These are phyloP conservation scores for Bembecia ichneumoniformis DNA, from an alignment of 2,888 invertebrate species.

Conservation along the genomic window DNA sequence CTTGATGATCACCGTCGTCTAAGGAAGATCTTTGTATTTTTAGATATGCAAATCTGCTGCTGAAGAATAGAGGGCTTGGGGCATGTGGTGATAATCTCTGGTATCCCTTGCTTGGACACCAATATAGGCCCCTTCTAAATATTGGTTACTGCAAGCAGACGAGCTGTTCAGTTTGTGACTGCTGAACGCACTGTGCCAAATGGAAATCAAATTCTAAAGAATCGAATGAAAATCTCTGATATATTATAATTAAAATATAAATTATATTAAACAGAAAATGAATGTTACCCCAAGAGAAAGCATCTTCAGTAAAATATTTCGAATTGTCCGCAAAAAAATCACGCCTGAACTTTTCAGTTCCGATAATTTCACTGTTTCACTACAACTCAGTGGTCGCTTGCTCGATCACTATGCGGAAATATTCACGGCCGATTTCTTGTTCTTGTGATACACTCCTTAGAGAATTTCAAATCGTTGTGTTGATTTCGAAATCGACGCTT, in stretches of 20 bases:
- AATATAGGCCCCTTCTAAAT: conserved; percentile 2
- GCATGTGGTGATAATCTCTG: no score
- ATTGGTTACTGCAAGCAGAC: neutral
- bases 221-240: no score
- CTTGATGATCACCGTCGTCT: no score
- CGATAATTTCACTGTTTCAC: conserved; percentile 40
- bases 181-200: no score
- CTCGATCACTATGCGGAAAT: conserved; percentile 53
- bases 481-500: conserved; percentile 67
- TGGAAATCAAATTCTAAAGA: no score
- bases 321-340: conserved; percentile 15
- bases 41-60: no score
- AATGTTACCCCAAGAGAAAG: conserved; percentile 39
- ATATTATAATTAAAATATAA: neutral
- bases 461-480: conserved; percentile 64
- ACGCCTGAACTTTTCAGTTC: conserved; percentile 28
- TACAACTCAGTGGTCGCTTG: conserved; percentile 10
- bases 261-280: conserved; percentile 8
- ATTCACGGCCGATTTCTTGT: conserved; percentile 42
- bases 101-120: no score
- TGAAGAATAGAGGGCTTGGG: no score
- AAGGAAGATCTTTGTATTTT: no score
- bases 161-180: no score
- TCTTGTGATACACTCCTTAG: conserved; percentile 56
- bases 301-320: conserved; percentile 47